Base-by-base conservation (phyloP, 1,140 invertebrate species). In the Pseudobourletiella spinata region DNA sequence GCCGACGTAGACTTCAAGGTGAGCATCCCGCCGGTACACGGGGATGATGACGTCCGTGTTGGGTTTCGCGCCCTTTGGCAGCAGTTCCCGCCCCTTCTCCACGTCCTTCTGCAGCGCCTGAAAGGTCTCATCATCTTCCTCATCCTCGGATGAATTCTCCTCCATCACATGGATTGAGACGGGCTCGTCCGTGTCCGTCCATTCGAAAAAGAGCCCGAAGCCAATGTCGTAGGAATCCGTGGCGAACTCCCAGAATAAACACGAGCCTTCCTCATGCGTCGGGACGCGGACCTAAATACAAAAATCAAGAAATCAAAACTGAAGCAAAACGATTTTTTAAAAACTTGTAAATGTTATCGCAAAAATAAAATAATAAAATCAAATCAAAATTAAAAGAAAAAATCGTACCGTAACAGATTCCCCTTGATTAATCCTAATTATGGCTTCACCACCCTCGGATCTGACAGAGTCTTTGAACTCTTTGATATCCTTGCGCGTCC, bases 181-280 rank as follows among this genome's bases (percentile, higher is more conserved):
- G 15, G 86, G 87, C 71, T 91, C 68, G 35, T 70, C 68, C 1
- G 59, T 55, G 43, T 66, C 89, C 2, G 85, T 89, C 94, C 95
- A 99, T 77, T 99, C 96, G 76, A 99, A 99, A 75, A 89, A 97
- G 44, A 99, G 84, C 4, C 96, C 97, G 79, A 99, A 99, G 51
- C 95, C 96, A 71, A 99, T 93, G 74, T 99, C 97, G 75, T 98
- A 99, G 71, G 84, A 85, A 75, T 99, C 97, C 0, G 96, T 99
- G 8, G 95, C 93, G 77, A 99, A 99, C 79, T 99, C 97, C 96
- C 96, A 99, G 75, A 95, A 98, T n/a, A 99, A 77, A 72, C 89
- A 90, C 1, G 86, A 84, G 0, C 95, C 96, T 72, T 93, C 88
- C 67, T 88, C 83, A 75, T 98, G 94, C 0, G 97, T 99, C 16